These are phyloP conservation scores for Gallinago jamesoni DNA, from an alignment of 2,113 vertebrate genomes.

Conservation along the genomic window DNA sequence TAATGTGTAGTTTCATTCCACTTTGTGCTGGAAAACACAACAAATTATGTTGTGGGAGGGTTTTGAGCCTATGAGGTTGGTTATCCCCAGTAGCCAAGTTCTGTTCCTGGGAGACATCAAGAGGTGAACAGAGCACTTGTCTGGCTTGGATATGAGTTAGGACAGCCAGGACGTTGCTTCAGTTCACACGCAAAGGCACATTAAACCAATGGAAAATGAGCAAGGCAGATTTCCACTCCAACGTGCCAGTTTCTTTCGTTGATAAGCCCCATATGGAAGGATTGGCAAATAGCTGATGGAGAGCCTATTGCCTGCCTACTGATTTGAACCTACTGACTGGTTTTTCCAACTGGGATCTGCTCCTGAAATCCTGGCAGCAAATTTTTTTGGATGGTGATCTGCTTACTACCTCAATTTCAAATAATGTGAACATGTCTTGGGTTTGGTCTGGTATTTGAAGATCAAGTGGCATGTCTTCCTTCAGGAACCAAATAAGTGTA, in stretches of 20 bases:
- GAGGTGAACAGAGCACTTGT: background rate
- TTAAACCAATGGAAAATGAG: background rate
- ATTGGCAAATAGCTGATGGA: background rate
- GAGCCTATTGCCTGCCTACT: background rate
- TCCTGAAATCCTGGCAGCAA: background rate
- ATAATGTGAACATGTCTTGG: background rate
- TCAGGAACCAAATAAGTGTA: background rate
- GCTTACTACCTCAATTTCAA: background rate
- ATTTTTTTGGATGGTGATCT: background rate
- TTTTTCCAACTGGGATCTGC: background rate
- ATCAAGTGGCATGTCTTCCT: background rate
- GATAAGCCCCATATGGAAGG: background rate
- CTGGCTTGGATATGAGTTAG: background rate
- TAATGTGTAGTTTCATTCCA: background rate
- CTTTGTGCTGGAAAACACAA: background rate
- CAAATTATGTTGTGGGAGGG: accelerated
- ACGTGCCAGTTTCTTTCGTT: background rate
- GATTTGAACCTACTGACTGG: background rate
- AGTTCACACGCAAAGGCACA: background rate
- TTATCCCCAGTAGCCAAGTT: background rate
- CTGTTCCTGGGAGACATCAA: background rate
- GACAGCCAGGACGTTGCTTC: background rate
- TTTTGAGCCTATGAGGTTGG: background rate
- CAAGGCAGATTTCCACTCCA: background rate
- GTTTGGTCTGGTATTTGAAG: background rate